Conservation (phyloP, 1,140 invertebrate genomes). For the Thereuonema tuberculata region DNA sequence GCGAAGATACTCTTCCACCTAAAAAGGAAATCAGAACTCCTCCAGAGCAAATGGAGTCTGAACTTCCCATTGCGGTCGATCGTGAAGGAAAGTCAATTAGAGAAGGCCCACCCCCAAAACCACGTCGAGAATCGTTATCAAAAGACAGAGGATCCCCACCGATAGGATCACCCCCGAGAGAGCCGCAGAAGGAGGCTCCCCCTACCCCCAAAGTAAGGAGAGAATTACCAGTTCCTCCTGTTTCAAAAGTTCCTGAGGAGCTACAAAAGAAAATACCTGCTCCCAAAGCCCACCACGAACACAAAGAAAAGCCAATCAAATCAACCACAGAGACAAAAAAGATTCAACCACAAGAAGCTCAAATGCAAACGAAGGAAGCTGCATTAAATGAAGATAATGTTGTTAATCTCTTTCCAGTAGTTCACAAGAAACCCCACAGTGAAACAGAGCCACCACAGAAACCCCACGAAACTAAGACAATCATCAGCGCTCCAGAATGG, state of each 20-base stretch:
- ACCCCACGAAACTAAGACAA: background rate
- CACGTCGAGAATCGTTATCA: too few species aligned
- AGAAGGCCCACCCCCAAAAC: too few species aligned
- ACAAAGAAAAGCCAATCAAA: background rate
- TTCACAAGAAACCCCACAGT: background rate
- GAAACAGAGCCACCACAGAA: too few species aligned
- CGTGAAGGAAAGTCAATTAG: too few species aligned
- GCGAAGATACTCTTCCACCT: constrained; percentile 1
- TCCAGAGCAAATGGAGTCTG: background rate
- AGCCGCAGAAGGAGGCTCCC: background rate
- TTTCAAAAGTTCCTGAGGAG: too few species aligned
- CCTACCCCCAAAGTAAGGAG: background rate
- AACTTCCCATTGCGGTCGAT: too few species aligned
- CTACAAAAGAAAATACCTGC: background rate
- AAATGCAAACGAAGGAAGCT: too few species aligned
- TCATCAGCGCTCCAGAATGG: background rate
- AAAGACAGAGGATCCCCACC: too few species aligned
- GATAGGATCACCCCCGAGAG: background rate
- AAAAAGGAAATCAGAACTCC: background rate
- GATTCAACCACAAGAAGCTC: too few species aligned
- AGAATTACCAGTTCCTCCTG: constrained; percentile 5
- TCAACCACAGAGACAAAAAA: too few species aligned
- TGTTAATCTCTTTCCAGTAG: background rate
- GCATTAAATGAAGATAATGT: background rate
- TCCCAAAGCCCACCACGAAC: background rate